These are phyloP conservation scores for Oscheius myriophilus DNA, from an alignment of 2,888 invertebrate species.

Conservation along the genomic window DNA sequence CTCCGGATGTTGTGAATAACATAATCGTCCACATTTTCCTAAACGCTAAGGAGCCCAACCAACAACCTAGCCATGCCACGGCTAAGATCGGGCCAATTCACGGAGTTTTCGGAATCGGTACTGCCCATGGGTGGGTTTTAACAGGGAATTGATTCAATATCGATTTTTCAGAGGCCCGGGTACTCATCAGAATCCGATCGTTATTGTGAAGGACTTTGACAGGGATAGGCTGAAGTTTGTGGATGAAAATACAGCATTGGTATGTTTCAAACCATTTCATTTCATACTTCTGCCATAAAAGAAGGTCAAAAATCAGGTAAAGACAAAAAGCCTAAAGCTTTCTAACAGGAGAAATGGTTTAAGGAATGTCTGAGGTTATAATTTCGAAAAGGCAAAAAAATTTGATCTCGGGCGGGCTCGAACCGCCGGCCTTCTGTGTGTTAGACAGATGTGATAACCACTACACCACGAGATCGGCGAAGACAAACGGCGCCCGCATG, in stretches of 20 bases:
- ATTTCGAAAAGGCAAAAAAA: not conserved
- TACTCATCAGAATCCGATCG: conserved; percentile 45
- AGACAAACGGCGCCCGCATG: not conserved
- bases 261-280: conserved; percentile 3
- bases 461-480: too few species aligned
- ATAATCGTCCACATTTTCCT: conserved; percentile 50
- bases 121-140: conserved; percentile 39
- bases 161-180: conserved; percentile 38
- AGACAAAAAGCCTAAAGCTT: not conserved
- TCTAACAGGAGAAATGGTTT: too few species aligned
- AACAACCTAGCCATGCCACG: conserved; percentile 33
- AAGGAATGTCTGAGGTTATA: too few species aligned
- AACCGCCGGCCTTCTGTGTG: conserved; percentile 58
- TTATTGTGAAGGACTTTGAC: conserved; percentile 51
- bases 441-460: conserved; percentile 42
- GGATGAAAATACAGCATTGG: conserved; percentile 36
- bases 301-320: not conserved
- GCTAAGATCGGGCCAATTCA: conserved; percentile 42
- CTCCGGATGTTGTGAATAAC: conserved; percentile 43
- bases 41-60: conserved; percentile 38
- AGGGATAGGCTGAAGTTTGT: conserved; percentile 48
- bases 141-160: too few species aligned
- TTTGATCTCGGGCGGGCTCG: conserved; percentile 56
- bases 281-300: not conserved
- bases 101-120: conserved; percentile 52